A percentile compares a stretch with the other conserved stretches of the same genome.
Evolutionary conservation across 2,888 invertebrate species (phyloP).

Genomic region (Xestia rhomboidea): DNA sequence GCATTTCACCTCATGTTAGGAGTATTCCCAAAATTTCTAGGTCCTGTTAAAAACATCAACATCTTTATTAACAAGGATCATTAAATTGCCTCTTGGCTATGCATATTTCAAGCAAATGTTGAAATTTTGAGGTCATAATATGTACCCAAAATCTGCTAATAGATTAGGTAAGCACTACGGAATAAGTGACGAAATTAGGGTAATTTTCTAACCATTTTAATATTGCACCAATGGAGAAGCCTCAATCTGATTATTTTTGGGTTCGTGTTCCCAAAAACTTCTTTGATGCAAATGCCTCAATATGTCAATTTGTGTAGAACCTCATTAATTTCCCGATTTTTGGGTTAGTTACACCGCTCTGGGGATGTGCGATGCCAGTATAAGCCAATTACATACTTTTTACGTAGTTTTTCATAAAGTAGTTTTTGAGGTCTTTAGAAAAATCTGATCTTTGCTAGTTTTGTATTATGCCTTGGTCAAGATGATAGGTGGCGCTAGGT

Average conservation of each 20-base stretch:
- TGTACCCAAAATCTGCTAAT: neutral
- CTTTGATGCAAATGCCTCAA: neutral
- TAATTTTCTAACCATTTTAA: neutral
- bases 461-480: neutral
- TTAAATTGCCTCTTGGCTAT: neutral
- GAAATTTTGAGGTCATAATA: neutral
- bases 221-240: no score
- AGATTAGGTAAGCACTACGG: neutral
- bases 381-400: neutral
- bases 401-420: neutral
- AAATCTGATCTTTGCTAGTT: neutral
- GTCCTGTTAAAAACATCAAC: neutral
- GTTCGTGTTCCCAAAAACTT: neutral
- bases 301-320: neutral
- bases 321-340: neutral
- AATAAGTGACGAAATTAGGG: neutral
- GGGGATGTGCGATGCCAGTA: neutral
- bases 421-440: neutral
- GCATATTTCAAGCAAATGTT: neutral
- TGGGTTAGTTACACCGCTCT: neutral
- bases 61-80: neutral
- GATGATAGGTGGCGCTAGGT: slow-evolving; percentile 34
- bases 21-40: neutral
- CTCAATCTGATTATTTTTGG: neutral
- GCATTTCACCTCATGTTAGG: neutral